These are phyloP conservation scores for Catharus minimus DNA, from an alignment of 2,113 vertebrate genomes.

Conservation along the genomic window DNA sequence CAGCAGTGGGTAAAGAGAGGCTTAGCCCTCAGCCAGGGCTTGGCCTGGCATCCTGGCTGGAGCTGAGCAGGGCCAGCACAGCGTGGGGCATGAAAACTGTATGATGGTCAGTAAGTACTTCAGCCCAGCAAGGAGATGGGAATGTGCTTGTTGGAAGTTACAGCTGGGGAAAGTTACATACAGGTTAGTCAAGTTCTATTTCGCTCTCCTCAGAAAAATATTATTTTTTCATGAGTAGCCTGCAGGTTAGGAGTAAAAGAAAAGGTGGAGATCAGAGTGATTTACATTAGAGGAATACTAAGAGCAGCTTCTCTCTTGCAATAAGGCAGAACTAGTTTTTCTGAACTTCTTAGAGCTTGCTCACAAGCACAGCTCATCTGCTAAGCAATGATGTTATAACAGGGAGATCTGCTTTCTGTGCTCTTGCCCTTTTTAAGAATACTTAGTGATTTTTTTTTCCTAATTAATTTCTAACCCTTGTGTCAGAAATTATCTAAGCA, in stretches of 20 bases:
- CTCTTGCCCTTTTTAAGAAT: neutral
- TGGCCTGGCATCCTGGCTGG: neutral
- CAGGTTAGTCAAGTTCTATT: neutral
- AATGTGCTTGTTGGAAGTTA: neutral
- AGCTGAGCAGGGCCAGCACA: neutral
- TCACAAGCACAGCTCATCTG: neutral
- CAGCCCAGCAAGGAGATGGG: neutral
- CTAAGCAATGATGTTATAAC: neutral
- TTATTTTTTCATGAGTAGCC: neutral
- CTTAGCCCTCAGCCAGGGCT: neutral
- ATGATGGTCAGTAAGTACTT: neutral
- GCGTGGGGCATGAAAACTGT: accelerated
- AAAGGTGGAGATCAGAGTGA: neutral
- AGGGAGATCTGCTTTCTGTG: neutral
- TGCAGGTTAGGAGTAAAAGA: neutral
- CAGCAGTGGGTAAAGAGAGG: neutral
- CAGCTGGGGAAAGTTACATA: neutral
- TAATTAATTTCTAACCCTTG: neutral
- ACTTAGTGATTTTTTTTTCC: neutral
- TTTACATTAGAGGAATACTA: neutral
- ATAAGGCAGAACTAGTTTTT: neutral
- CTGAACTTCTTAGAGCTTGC: neutral
- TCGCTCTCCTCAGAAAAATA: neutral
- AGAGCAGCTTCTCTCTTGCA: neutral
- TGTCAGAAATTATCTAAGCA: neutral